phyloP scores from a whole-genome alignment of 1,140 invertebrate species.

The Ditylenchus dipsaci region DNA sequence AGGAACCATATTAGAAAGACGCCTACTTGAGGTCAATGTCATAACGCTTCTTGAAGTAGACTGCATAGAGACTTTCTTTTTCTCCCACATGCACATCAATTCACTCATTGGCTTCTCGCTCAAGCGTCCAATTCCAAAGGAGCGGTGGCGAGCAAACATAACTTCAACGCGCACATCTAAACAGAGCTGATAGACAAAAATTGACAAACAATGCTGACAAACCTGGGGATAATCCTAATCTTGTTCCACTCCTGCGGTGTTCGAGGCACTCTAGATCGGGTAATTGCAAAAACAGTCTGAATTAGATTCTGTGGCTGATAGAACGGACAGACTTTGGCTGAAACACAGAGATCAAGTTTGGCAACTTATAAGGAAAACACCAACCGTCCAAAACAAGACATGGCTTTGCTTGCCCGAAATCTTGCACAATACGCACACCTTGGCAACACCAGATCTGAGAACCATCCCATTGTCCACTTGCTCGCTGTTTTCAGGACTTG shows the following conservation, averaged over 20 bases:
- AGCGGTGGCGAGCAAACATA: constrained; percentile 25
- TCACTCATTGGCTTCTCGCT: constrained; percentile 31
- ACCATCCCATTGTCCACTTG: constrained; percentile 27
- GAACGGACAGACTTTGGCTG: constrained; percentile 32
- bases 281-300: constrained; percentile 22
- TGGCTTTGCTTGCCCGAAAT: constrained; percentile 28
- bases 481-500: constrained; percentile 15
- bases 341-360: constrained; percentile 7
- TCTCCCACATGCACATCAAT: constrained; percentile 19
- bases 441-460: constrained; percentile 28
- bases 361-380: constrained; percentile 12
- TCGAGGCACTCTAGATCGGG: constrained; percentile 13
- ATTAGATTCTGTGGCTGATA: constrained; percentile 21
- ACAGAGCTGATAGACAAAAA: neutral
- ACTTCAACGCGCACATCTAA: constrained; percentile 33
- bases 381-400: constrained; percentile 31
- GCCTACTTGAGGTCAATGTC: constrained; percentile 5
- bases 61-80: constrained; percentile 21
- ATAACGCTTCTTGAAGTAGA: constrained; percentile 20
- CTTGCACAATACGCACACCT: constrained; percentile 29
- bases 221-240: constrained; percentile 16
- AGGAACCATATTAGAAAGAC: neutral
- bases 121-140: constrained; percentile 28
- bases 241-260: constrained; percentile 18
- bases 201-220: neutral